These are phyloP conservation scores for Bursaphelenchus mucronatus DNA, from an alignment of 1,140 invertebrate genomes.

Conservation along the genomic window DNA sequence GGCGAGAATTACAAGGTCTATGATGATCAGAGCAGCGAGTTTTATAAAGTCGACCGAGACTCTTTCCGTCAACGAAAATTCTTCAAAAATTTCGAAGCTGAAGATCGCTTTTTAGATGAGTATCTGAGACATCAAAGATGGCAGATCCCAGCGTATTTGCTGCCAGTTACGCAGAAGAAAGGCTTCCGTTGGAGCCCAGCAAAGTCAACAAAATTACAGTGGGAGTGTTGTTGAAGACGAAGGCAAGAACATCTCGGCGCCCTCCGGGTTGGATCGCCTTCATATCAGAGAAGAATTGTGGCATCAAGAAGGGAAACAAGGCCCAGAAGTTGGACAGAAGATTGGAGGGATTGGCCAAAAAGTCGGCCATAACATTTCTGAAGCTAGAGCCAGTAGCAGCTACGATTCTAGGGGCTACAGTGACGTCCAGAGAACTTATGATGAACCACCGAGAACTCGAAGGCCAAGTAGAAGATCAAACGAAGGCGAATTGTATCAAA, in stretches of 20 bases:
- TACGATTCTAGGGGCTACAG: too few relatives aligned
- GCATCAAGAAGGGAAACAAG: too few relatives aligned
- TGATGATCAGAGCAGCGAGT: not conserved
- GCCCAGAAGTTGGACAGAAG: too few relatives aligned
- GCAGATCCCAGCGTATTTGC: conserved; percentile 12
- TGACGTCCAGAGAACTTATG: too few relatives aligned
- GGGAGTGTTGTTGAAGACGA: conserved; percentile 14
- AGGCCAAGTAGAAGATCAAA: not conserved
- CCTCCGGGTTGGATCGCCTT: conserved; percentile 1
- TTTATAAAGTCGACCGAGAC: not conserved
- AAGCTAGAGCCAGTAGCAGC: too few relatives aligned
- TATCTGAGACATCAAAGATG: conserved; percentile 9
- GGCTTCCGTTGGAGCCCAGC: conserved; percentile 1
- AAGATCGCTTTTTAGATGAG: conserved; percentile 2
- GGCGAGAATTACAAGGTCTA: conserved; percentile 3
- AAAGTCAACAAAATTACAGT: conserved; percentile 1
- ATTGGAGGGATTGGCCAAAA: too few relatives aligned
- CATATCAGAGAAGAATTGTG: conserved; percentile 6
- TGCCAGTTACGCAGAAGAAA: conserved; percentile 2
- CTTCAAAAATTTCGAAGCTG: not conserved
- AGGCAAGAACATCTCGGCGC: conserved; percentile 6
- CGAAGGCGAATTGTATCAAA: conserved; percentile 4
- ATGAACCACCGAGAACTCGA: too few relatives aligned
- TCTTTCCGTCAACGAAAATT: not conserved
- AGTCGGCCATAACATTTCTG: too few relatives aligned